Evolutionary conservation across 2,797 vertebrate species (phyloP), one percentile per base, ranked within the genome.

Genomic region (Eurystomus glaucurus): DNA sequence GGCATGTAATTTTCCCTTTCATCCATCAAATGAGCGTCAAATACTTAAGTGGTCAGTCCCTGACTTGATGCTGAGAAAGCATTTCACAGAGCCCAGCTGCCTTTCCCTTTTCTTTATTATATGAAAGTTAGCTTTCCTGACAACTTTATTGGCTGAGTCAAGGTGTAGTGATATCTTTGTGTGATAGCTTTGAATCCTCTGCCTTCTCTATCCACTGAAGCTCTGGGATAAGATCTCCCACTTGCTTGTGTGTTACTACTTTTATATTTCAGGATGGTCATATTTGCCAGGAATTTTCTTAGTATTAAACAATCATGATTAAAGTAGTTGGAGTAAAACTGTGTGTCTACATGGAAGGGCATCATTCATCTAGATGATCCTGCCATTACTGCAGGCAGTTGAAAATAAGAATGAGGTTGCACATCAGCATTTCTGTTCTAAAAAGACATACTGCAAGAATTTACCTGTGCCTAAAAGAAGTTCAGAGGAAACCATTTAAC

Each of bases 1-100:
- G 84, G 70, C 87, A 85, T 88, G 84, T 95, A 96, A 95, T 98
- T 93, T 95, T 60, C 79, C 76, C 85, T 93, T 97, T 96, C 82
- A 97, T 98, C 97, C 81, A 97, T 97, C 91, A 96, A 95, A 92
- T 10, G 28, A 95, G 35, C 31, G 37, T 94, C 89, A 96, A 84
- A 74, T 94, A 79, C 75, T 90, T 95, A 23, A 95, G 83, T 77
- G 71, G 91, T 61, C 88, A 84, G 76, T 94, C 91, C 83, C 35
- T n/a, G 8, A 58, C 70, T 93, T 93, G 79, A 33, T 82, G 85
- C 82, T 95, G 93, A 97, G 92, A 94, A 95, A 93, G 91, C 78
- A 86, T 95, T 98, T 97, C 75, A 81, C 57, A 70, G 51, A 85
- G 29, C 37, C 48, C 35, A 88, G 43, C 89, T 91, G 64, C 83